A percentile compares a stretch with the other conserved stretches of the same genome.
Evolutionary conservation across 1,140 invertebrate species (phyloP).

Genomic region (Sipha flava): DNA sequence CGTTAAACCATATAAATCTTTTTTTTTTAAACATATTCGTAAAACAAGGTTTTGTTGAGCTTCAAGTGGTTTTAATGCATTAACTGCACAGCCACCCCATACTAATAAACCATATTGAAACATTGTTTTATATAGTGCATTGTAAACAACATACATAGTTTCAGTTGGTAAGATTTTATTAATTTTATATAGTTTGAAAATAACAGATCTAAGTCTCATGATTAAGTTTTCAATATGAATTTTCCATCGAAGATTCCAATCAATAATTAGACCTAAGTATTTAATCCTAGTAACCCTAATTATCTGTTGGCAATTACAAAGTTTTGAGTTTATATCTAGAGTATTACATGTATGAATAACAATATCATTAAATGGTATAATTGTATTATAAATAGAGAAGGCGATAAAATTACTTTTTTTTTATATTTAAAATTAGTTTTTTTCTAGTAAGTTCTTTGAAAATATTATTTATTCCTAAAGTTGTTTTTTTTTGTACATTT

Average conservation of each 20-base stretch:
- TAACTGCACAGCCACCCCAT: no score
- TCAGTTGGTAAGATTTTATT: not conserved
- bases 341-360: not conserved
- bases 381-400: not conserved
- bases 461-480: not conserved
- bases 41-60: not conserved
- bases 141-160: no score
- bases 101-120: no score
- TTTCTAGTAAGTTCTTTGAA: not conserved
- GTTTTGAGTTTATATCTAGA: not conserved
- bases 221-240: not conserved
- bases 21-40: not conserved
- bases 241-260: not conserved
- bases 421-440: not conserved
- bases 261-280: not conserved
- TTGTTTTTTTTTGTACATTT: not conserved
- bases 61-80: not conserved
- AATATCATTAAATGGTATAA: not conserved
- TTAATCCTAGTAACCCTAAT: not conserved
- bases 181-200: not conserved
- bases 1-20: not conserved
- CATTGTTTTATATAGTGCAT: no score
- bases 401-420: not conserved
- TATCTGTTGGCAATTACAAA: not conserved
- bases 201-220: not conserved